Conservation (phyloP, 2,888 invertebrate genomes). For the Melanostoma scalare region DNA sequence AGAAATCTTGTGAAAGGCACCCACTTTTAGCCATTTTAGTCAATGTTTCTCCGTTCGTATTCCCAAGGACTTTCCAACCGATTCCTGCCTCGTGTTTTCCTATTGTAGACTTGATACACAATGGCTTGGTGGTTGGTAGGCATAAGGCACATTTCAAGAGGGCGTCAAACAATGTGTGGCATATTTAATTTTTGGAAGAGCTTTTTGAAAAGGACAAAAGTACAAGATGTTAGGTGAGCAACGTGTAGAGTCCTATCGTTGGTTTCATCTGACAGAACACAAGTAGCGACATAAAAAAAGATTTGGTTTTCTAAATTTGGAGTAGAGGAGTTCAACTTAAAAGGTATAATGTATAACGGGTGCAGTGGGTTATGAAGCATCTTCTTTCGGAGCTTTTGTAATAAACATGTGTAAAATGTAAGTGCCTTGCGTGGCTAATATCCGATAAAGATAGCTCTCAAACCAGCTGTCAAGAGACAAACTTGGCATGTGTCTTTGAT, state of each 20-base stretch:
- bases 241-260: conserved; percentile 12
- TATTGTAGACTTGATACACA: conserved; percentile 37
- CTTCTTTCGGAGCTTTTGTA: too few relatives aligned
- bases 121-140: conserved; percentile 15
- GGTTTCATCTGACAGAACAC: conserved; percentile 16
- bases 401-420: too few relatives aligned
- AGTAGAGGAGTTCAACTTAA: background rate
- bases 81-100: conserved; percentile 38
- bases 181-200: conserved; percentile 70
- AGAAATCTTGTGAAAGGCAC: conserved; percentile 66
- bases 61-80: conserved; percentile 64
- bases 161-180: conserved; percentile 61
- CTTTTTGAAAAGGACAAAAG: conserved; percentile 38
- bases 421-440: too few relatives aligned
- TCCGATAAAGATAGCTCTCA: too few relatives aligned
- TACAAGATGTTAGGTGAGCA: conserved; percentile 19
- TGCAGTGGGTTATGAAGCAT: conserved; percentile 63
- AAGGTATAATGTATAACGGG: conserved; percentile 44
- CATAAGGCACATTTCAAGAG: conserved; percentile 4
- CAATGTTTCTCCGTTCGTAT: conserved; percentile 34
- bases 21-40: conserved; percentile 53
- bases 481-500: too few relatives aligned
- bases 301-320: conserved; percentile 21
- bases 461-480: too few relatives aligned
- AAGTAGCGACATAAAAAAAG: conserved; percentile 23